Percentiles rank a stretch among this genome's conserved stretches.
Evolutionary conservation across 1,140 invertebrate genomes (phyloP).

Genomic region (Atta texana): DNA sequence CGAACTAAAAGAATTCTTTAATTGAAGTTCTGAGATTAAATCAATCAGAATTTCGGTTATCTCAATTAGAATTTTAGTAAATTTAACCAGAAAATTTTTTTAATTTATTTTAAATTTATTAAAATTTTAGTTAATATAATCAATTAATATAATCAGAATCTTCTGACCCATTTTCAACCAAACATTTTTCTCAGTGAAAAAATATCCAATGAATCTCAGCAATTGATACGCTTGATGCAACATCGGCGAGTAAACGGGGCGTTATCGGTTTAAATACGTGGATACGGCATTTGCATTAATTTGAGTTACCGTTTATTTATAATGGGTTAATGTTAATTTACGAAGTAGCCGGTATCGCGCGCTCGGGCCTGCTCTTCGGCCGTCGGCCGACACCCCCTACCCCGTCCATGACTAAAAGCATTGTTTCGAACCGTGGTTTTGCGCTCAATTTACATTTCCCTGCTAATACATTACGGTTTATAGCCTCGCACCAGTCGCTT

Average conservation of each 20-base stretch:
- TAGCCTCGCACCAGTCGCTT: conserved; percentile 76
- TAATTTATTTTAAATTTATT: too few relatives aligned
- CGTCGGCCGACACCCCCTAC: conserved; percentile 49
- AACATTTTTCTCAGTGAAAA: too few relatives aligned
- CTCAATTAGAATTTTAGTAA: too few relatives aligned
- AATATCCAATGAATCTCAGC: background rate
- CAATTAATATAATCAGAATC: too few relatives aligned
- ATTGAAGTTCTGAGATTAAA: too few relatives aligned
- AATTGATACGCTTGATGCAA: background rate
- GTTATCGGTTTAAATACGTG: conserved; percentile 77
- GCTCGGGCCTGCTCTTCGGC: conserved; percentile 48
- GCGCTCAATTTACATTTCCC: conserved; percentile 82
- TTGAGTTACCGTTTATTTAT: conserved; percentile 82
- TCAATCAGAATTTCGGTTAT: too few relatives aligned
- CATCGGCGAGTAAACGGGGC: background rate
- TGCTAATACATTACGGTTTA: conserved; percentile 83
- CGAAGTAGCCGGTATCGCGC: conserved; percentile 75
- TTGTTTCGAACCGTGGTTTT: conserved; percentile 82
- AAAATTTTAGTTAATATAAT: too few relatives aligned
- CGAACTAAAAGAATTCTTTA: too few relatives aligned
- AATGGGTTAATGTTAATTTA: conserved; percentile 83
- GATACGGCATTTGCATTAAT: conserved; percentile 80
- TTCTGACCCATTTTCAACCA: too few relatives aligned
- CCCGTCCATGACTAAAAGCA: conserved; percentile 78
- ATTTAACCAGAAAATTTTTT: too few relatives aligned